Percentiles rank a stretch among this genome's conserved stretches.
Evolutionary conservation across 2,113 vertebrate genomes (phyloP).

Genomic region (Rhadina sibilatrix): DNA sequence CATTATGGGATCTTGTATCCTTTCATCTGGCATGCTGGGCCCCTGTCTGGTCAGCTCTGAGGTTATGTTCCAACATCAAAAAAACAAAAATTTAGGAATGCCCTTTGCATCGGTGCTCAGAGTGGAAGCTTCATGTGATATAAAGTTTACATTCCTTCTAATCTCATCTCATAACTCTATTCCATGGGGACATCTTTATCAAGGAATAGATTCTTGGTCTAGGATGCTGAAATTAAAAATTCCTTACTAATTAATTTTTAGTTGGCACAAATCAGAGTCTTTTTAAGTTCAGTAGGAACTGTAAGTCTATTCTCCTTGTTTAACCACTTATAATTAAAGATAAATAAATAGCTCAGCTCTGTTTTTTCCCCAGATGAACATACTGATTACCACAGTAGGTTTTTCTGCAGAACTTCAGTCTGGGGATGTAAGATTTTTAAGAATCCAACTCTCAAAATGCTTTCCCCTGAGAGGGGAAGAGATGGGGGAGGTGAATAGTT

Average conservation of each 20-base stretch:
- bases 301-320: conserved; percentile 68
- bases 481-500: neutral
- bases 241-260: conserved; percentile 76
- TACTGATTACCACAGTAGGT: conserved; percentile 1
- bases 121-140: neutral
- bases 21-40: neutral
- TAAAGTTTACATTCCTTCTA: conserved; percentile 35
- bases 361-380: neutral
- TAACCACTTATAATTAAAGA: conserved; percentile 61
- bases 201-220: conserved; percentile 66
- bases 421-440: neutral
- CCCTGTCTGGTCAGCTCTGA: neutral
- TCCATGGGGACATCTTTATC: conserved; percentile 66
- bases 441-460: neutral
- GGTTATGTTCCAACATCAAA: neutral
- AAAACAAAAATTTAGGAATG: neutral
- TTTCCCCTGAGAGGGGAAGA: neutral
- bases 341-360: conserved; percentile 50
- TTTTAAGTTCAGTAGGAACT: conserved; percentile 67
- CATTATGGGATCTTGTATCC: neutral
- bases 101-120: neutral
- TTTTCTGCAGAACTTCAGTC: neutral
- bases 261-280: conserved; percentile 63
- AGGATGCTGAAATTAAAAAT: conserved; percentile 69
- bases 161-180: conserved; percentile 67